phyloP scores from a whole-genome alignment of 2,797 vertebrate genomes.

The Ctenochaetus hawaiiensis region DNA sequence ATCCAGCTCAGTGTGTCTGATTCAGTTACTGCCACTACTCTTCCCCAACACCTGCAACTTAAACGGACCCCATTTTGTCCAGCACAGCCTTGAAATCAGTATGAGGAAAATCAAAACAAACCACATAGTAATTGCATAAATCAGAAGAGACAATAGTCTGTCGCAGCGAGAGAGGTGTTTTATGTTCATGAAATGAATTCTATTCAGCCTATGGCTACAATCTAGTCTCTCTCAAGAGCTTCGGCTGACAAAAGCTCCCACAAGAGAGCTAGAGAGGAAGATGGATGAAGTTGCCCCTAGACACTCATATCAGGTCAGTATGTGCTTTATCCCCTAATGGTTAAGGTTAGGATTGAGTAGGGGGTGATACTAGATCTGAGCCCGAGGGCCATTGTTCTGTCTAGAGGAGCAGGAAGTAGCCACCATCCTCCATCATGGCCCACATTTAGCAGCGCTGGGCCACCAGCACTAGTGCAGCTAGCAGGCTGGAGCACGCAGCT shows the following conservation, averaged over 20 bases:
- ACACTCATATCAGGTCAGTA: slow-evolving; percentile 86
- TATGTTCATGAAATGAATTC: slow-evolving; percentile 72
- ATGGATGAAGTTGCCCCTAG: slow-evolving; percentile 85
- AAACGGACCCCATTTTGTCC: slow-evolving; percentile 31
- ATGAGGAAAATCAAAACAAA: slow-evolving; percentile 46
- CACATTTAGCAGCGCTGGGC: slow-evolving; percentile 90
- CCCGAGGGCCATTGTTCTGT: slow-evolving; percentile 78
- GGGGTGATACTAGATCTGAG: slow-evolving; percentile 81
- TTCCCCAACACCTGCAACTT: slow-evolving; percentile 31
- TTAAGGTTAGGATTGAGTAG: slow-evolving; percentile 85
- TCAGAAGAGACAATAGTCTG: slow-evolving; percentile 57
- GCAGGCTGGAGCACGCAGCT: slow-evolving; percentile 68
- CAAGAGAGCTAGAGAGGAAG: slow-evolving; percentile 81
- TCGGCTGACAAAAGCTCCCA: slow-evolving; percentile 82
- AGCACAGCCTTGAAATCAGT: slow-evolving; percentile 3
- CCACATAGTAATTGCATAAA: slow-evolving; percentile 44
- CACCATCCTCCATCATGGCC: slow-evolving; percentile 90
- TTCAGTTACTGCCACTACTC: slow-evolving; percentile 45
- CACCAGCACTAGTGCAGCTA: slow-evolving; percentile 86
- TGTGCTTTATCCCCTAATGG: slow-evolving; percentile 87
- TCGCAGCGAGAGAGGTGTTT: slow-evolving; percentile 53
- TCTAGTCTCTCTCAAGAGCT: slow-evolving; percentile 80
- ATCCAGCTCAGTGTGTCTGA: slow-evolving; percentile 53
- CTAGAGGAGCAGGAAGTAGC: slow-evolving; percentile 78
- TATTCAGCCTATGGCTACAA: slow-evolving; percentile 81